Percentiles rank a stretch among this genome's conserved stretches.
These are phyloP conservation scores for Lamprotornis superbus DNA, from an alignment of 2,113 vertebrate species.

Conservation along the genomic window DNA sequence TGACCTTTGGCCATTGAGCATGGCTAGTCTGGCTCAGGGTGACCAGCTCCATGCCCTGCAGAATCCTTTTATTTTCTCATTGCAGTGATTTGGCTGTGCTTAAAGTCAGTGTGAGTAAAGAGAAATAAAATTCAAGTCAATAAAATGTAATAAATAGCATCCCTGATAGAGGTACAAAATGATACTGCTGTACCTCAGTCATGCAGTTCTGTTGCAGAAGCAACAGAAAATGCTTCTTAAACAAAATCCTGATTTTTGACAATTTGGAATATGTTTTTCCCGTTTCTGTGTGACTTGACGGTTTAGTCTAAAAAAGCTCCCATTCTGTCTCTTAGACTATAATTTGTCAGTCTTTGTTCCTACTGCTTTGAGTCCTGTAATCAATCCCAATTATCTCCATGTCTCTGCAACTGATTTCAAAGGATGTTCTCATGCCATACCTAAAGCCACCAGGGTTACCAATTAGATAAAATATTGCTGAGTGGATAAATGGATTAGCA, in stretches of 20 bases:
- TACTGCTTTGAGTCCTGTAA: neutral
- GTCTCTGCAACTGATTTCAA: constrained; percentile 10
- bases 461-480: constrained; percentile 26
- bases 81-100: neutral
- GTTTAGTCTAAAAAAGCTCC: neutral
- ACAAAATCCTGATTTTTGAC: neutral
- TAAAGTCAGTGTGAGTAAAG: neutral
- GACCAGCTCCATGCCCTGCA: neutral
- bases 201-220: no score
- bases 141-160: neutral
- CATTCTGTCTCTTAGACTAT: neutral
- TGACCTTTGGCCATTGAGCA: neutral
- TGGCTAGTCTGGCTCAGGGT: neutral
- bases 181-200: neutral
- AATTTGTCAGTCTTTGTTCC: constrained; percentile 17
- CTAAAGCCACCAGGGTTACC: neutral
- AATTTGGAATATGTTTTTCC: neutral
- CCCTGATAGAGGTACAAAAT: neutral
- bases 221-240: neutral
- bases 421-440: neutral
- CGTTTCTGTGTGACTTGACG: neutral
- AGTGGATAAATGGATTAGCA: neutral
- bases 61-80: neutral
- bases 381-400: constrained; percentile 31
- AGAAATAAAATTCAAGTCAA: neutral